Base-by-base conservation (phyloP, 2,888 invertebrate species). In the Heliconius ethilla region DNA sequence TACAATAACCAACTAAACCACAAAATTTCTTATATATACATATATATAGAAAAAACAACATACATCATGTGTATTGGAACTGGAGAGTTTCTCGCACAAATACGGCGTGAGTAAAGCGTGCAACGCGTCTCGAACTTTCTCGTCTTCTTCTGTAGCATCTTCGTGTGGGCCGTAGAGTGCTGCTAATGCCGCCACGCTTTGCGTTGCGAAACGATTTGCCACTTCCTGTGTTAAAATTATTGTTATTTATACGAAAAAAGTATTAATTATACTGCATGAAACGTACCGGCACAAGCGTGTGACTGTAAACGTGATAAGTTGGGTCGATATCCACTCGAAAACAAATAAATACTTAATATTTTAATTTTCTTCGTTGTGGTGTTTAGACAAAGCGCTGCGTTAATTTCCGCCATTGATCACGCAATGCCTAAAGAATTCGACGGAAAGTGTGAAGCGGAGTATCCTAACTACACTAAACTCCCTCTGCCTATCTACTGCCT, bases 181-280 rank as follows among this genome's bases (percentile, higher is more conserved):
- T 1, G 98, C 97, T 86, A 98, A 96, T 0, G 99, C 99, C 75
- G 95, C 92, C 9, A 99, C 96, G 74, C 98, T 97, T 87, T 97
- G 95, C 89, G 98, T 97, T 0, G 99, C 99, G 83, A 99, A 94
- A 84, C 97, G 96, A 89, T 99, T 99, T n/a, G 98, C 96, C 33
- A 98, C 96, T 91, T 99, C 98, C 96, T 99, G 96, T 25, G 70
- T 18, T 62, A 40, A 67, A 59, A 59, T n/a, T 59, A 59, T 59
- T n/a, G n/a, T 59, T 59, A 59, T n/a, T n/a, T 10, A 55, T 22
- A 33, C 33, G 33, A 33, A 33, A 33, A 22, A 55, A 55, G 6
- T 55, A 55, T 22, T 55, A 22, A 55, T 55, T 55, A 55, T 7
- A 55, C 15, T 5, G 45, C 45, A 1, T 45, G 45, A 45, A 15